Percentiles rank a stretch among this genome's conserved stretches.
Conservation (phyloP, 2,888 invertebrate species). For the Napeogenes sylphis region DNA sequence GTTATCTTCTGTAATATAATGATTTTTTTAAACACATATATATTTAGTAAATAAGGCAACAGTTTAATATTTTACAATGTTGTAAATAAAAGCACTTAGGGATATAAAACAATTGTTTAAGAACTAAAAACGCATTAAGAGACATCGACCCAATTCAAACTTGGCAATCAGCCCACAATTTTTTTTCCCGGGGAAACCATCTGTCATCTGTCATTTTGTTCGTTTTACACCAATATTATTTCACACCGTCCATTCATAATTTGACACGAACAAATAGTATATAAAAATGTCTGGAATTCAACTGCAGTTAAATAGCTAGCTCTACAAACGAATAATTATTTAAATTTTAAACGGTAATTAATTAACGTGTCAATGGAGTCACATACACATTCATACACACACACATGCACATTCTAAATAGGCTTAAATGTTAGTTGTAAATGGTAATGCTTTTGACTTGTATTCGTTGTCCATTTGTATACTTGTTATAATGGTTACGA, state of each 20-base stretch:
- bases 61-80: no score
- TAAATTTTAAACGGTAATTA: no score
- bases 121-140: constrained; percentile 16
- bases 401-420: no score
- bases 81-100: no score
- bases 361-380: no score
- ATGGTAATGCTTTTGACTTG: no score
- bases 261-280: constrained; percentile 14
- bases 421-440: no score
- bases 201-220: constrained; percentile 33
- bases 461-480: no score
- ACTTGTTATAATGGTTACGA: background rate
- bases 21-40: no score
- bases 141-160: constrained; percentile 36
- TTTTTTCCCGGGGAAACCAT: constrained; percentile 34
- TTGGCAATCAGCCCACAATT: constrained; percentile 41
- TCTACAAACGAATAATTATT: background rate
- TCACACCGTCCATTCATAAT: constrained; percentile 26
- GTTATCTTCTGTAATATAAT: no score
- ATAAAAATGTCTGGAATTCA: background rate
- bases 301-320: background rate
- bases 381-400: no score
- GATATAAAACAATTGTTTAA: constrained; percentile 8
- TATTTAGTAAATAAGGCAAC: no score
- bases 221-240: constrained; percentile 20